A percentile compares a stretch with the other conserved stretches of the same genome.
These are phyloP conservation scores for Epinephelus moara DNA, from an alignment of 2,113 vertebrate species.

Conservation along the genomic window DNA sequence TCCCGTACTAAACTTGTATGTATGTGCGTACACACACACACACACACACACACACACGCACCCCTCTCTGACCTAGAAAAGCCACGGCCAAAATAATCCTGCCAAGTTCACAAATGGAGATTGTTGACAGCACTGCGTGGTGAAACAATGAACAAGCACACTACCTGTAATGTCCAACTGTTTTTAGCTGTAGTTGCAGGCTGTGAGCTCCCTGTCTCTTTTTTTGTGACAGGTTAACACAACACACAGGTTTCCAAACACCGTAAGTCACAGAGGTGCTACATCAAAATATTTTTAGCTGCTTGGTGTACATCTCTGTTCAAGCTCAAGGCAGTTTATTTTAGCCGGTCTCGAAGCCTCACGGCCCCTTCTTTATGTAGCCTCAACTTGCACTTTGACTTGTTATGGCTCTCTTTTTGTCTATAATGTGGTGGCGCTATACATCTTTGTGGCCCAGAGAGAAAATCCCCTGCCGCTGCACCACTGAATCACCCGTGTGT, in stretches of 20 bases:
- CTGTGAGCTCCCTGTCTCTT: slow-evolving; percentile 37
- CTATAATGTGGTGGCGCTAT: slow-evolving; percentile 62
- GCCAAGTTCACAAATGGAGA: slow-evolving; percentile 75
- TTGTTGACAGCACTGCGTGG: slow-evolving; percentile 63
- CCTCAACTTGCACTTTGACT: slow-evolving; percentile 48
- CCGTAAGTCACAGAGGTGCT: slow-evolving; percentile 26
- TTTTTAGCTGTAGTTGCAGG: slow-evolving; percentile 55
- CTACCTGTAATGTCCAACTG: slow-evolving; percentile 57
- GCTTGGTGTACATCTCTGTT: slow-evolving; percentile 35
- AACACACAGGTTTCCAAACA: slow-evolving; percentile 41
- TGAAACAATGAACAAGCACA: slow-evolving; percentile 58
- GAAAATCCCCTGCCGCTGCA: slow-evolving; percentile 60
- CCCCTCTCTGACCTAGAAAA: slow-evolving; percentile 65
- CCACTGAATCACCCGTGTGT: slow-evolving; percentile 75
- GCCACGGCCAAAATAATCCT: slow-evolving; percentile 59
- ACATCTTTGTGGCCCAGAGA: slow-evolving; percentile 58
- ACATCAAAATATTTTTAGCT: slow-evolving; percentile 37
- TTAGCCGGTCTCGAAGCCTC: slow-evolving; percentile 15
- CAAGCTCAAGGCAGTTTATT: slow-evolving; percentile 46
- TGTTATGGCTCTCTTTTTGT: slow-evolving; percentile 54
- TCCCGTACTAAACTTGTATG: slow-evolving; percentile 15
- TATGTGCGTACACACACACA: neutral
- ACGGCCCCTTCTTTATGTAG: slow-evolving; percentile 23
- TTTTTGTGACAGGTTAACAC: slow-evolving; percentile 55
- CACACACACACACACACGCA: slow-evolving; percentile 6